phyloP scores from a whole-genome alignment of 2,797 vertebrate species.

The Lates japonicus region DNA sequence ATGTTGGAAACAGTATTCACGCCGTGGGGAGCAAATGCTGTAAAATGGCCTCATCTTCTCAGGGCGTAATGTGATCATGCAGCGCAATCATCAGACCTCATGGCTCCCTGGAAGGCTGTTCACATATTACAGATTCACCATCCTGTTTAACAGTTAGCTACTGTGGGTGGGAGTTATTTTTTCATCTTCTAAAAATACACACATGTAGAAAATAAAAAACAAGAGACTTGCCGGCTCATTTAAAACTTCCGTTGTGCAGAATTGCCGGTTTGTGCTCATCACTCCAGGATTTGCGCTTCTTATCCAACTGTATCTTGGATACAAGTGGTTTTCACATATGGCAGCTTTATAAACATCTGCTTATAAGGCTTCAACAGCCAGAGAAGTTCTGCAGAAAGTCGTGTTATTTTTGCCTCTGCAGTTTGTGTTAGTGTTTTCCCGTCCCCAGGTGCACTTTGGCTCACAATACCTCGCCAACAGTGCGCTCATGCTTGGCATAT shows the following conservation, averaged over 20 bases:
- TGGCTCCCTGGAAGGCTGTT: conserved; percentile 10
- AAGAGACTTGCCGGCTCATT: conserved; percentile 7
- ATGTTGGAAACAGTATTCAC: conserved; percentile 11
- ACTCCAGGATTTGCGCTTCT: neutral
- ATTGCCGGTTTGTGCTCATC: conserved; percentile 9
- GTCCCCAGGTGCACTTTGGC: conserved; percentile 21
- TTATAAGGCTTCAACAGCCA: neutral
- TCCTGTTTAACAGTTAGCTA: neutral
- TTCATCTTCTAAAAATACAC: conserved; percentile 8
- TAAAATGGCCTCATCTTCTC: conserved; percentile 20
- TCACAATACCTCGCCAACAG: conserved; percentile 10
- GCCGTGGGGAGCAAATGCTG: conserved; percentile 22
- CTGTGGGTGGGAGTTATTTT: neutral
- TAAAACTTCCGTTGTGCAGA: conserved; percentile 20
- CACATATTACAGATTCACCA: conserved; percentile 1
- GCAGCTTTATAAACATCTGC: conserved; percentile 32
- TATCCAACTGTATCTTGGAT: conserved; percentile 13
- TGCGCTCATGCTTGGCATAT: conserved; percentile 47
- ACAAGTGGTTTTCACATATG: conserved; percentile 40
- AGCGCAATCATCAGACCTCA: conserved; percentile 36
- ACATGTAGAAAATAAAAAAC: neutral
- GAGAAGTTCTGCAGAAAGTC: neutral
- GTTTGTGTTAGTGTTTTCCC: conserved; percentile 25
- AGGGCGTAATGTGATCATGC: conserved; percentile 11
- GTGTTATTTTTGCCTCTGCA: conserved; percentile 6